phyloP scores from a whole-genome alignment of 1,140 invertebrate genomes.

The Trissolcus basalis region DNA sequence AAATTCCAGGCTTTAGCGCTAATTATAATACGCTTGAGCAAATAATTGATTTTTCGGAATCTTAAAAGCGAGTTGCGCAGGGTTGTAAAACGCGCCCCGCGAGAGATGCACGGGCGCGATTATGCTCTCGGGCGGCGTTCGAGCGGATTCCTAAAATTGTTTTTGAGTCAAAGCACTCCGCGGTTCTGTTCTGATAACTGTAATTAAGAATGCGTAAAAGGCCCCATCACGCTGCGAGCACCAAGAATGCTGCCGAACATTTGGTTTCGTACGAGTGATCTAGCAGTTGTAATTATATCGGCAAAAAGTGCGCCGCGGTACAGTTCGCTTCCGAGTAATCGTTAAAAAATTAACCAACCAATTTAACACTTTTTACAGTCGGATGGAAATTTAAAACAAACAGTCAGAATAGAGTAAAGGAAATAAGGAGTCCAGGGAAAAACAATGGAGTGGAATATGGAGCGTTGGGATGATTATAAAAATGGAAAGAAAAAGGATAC shows the following conservation, averaged over 20 bases:
- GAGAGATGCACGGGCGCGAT: slow-evolving; percentile 22
- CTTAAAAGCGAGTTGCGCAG: not conserved
- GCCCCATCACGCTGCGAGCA: slow-evolving; percentile 24
- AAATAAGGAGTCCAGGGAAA: too few relatives aligned
- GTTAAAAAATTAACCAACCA: slow-evolving; percentile 37
- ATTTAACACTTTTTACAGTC: slow-evolving; percentile 5
- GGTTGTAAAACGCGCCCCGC: slow-evolving; percentile 7
- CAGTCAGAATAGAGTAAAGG: too few relatives aligned
- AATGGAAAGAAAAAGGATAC: not conserved
- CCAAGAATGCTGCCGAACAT: slow-evolving; percentile 41
- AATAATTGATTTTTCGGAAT: slow-evolving; percentile 39
- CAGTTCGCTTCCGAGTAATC: not conserved
- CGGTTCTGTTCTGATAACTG: slow-evolving; percentile 53
- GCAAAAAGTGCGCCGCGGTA: slow-evolving; percentile 19
- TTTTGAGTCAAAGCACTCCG: slow-evolving; percentile 34
- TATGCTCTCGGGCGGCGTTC: slow-evolving; percentile 13
- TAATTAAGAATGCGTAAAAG: slow-evolving; percentile 62
- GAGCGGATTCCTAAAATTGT: slow-evolving; percentile 54
- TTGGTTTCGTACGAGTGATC: slow-evolving; percentile 33
- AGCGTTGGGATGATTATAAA: too few relatives aligned
- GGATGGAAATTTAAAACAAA: too few relatives aligned
- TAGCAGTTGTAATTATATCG: slow-evolving; percentile 18
- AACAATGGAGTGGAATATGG: too few relatives aligned
- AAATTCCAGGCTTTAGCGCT: not conserved
- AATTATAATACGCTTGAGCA: slow-evolving; percentile 17